phyloP scores from a whole-genome alignment of 2,113 vertebrate genomes.

The Indicator indicator region DNA sequence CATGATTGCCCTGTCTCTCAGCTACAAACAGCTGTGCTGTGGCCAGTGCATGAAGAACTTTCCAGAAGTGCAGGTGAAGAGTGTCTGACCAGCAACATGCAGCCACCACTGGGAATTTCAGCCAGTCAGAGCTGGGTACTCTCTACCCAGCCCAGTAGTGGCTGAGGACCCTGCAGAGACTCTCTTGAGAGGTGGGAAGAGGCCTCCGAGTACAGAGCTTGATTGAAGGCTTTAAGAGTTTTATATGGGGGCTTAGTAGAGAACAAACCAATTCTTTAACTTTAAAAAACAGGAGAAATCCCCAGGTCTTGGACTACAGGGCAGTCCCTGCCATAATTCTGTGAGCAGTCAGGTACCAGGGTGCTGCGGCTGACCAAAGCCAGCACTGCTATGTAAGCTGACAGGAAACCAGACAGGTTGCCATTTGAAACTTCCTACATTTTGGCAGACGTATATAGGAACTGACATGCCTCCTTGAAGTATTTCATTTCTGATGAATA shows the following conservation, averaged over 20 bases:
- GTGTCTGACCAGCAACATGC: accelerated
- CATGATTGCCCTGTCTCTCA: accelerated
- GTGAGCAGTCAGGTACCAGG: not conserved
- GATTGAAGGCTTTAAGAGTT: not conserved
- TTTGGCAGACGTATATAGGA: not conserved
- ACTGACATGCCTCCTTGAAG: not conserved
- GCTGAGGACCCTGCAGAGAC: accelerated
- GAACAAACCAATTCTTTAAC: not conserved
- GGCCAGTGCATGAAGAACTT: not conserved
- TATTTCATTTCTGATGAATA: not conserved
- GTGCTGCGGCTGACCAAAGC: not conserved
- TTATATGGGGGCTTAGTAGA: not conserved
- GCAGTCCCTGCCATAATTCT: not conserved
- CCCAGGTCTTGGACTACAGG: not conserved
- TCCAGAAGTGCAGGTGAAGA: not conserved
- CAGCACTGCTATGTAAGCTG: not conserved
- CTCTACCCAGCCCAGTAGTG: accelerated
- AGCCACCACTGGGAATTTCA: accelerated
- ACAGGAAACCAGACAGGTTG: not conserved
- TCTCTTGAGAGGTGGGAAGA: accelerated
- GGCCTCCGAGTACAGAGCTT: accelerated
- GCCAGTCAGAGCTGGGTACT: accelerated
- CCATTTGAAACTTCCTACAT: not conserved
- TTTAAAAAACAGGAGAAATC: not conserved
- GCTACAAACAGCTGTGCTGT: accelerated